Evolutionary conservation across 1,140 invertebrate species (phyloP).

Genomic region (Lepidurus apus): DNA sequence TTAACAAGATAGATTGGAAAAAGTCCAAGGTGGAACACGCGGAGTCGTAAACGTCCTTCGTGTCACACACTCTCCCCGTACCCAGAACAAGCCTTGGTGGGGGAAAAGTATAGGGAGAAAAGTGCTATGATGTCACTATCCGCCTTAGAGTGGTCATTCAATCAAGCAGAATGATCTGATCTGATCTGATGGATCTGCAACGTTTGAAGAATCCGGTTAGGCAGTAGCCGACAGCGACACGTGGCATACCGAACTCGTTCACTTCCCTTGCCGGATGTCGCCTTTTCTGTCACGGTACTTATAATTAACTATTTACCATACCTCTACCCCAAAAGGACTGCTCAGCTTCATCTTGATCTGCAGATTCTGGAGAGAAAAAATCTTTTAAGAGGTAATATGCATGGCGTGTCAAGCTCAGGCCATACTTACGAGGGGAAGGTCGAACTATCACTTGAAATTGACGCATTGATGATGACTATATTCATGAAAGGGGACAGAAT

Average conservation of each 20-base stretch:
- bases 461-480: too few species aligned
- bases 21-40: not conserved
- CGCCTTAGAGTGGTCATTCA: not conserved
- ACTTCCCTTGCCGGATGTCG: not conserved
- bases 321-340: too few species aligned
- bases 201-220: not conserved
- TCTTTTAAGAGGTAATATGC: not conserved
- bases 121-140: not conserved
- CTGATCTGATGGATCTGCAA: not conserved
- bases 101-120: not conserved
- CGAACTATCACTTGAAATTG: too few species aligned
- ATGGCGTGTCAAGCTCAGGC: not conserved
- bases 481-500: too few species aligned
- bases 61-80: not conserved
- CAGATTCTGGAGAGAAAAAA: not conserved
- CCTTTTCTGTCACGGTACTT: too few species aligned
- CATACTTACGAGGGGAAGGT: not conserved
- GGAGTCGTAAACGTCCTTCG: not conserved
- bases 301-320: too few species aligned
- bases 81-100: not conserved
- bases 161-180: constrained; percentile 4
- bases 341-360: too few species aligned
- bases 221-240: not conserved
- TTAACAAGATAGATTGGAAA: constrained; percentile 16
- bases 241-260: not conserved